Base-by-base conservation (phyloP, 2,113 vertebrate species). In the Phrynosoma blainvillii region DNA sequence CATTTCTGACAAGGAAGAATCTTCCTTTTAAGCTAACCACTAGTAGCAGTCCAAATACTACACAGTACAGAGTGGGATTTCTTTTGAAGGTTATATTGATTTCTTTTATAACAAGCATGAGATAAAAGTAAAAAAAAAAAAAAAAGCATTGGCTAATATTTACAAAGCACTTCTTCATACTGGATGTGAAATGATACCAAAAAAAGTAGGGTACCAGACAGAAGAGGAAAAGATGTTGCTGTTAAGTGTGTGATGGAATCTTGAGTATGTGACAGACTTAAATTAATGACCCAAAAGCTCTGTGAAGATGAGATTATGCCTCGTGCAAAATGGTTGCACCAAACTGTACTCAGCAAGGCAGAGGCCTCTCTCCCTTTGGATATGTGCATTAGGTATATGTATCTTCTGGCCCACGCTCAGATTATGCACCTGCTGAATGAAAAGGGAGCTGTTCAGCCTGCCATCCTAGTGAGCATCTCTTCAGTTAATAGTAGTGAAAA, bases 401-500 rank as follows among this genome's bases (percentile, higher is more conserved):
- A 36, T 21, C 27, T 59, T 2, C 7, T 23, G 30, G 18, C 9
- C 16, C 32, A 23, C 30, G 21, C n/a, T 62, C 59, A 81, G 5
- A 36, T 65, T 81, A 36, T 65, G 10, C 1, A 66, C 12, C 36
- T 59, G 32, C n/a, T 40, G 16, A 4, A 18, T 47, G 40, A 80
- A 59, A 30, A n/a, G 25, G 30, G 16, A 59, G 32, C 5, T 52
- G 1, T 23, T 21, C 6, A 81, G 32, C 74, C 25, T 66, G 40
- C 16, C 75, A 47, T 65, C 10, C 36, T 40, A 47, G 3, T 25
- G 40, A 79, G 77, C 30, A 52, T 47, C 56, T 52, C 2, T 65
- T 12, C 54, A 32, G 11, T 84, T 77, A 85, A 85, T 66, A 21
- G 27, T 66, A 68, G 70, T 89, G 90, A 89, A 68, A 89, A 92